Evolutionary conservation across 2,888 invertebrate genomes (phyloP), one percentile per base, ranked within the genome.

Genomic region (Eurois occulta): DNA sequence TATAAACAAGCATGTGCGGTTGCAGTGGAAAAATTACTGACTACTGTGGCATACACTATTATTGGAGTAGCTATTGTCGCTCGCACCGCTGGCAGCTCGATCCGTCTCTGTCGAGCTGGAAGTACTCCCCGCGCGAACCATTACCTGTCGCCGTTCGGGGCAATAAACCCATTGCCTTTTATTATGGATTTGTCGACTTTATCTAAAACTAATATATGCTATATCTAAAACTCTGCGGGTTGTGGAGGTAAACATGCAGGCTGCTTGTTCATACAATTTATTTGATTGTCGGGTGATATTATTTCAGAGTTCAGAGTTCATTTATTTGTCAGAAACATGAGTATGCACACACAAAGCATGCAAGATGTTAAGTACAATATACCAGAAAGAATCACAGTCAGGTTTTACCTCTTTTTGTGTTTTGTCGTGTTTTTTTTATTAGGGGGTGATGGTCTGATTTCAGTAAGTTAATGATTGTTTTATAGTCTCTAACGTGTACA

Each of bases 121-220:
- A 67, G 66, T 58, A 68, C 32, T 68, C 35, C 84, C 70, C 65
- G 48, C 32, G 66, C 32, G 24, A 67, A 28, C 64, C 58, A 41
- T 62, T 64, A 77, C 71, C 83, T 84, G 77, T 41, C 85, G 32
- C 71, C 68, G 58, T 46, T 35, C 46, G 41, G 73, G 83, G 41
- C 77, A 77, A 77, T 72, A 73, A 81, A 72, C 73, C 73, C 73
- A 84, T 83, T 48, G 58, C 13, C 28, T 73, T 58, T 71, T 64
- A 60, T 38, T 38, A 72, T 62, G 35, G 32, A 62, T 55, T 62
- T 66, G 18, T 80, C 80, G 62, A 32, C 38, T 80, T 48, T 41
- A 41, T n/a, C n/a, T n/a, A n/a, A n/a, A n/a, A n/a, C n/a, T n/a
- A n/a, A n/a, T n/a, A n/a, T n/a, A n/a, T n/a, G n/a, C n/a, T n/a